These are phyloP conservation scores for Ginglymostoma cirratum DNA, from an alignment of 2,113 vertebrate species.

Conservation along the genomic window DNA sequence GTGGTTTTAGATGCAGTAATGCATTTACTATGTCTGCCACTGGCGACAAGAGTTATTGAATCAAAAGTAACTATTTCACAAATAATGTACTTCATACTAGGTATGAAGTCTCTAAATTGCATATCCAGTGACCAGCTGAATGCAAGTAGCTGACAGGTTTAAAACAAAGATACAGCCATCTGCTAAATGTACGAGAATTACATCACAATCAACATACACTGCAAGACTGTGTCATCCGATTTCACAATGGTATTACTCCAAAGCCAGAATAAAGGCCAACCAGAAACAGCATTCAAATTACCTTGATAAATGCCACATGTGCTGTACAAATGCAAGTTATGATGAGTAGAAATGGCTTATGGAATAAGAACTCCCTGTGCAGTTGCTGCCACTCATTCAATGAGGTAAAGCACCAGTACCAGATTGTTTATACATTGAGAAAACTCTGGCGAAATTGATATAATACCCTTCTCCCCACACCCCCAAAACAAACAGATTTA, in stretches of 20 bases:
- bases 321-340: neutral
- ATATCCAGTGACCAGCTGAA: neutral
- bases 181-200: neutral
- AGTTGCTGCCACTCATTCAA: neutral
- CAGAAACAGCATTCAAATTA: neutral
- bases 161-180: neutral
- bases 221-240: neutral
- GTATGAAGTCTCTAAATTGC: neutral
- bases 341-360: neutral
- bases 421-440: neutral
- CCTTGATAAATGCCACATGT: neutral
- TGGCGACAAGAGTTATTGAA: neutral
- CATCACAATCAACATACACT: neutral
- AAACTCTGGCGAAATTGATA: neutral
- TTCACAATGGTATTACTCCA: neutral
- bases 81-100: neutral
- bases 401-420: neutral
- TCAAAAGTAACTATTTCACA: neutral
- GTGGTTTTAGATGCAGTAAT: no score
- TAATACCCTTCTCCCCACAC: slow-evolving; percentile 33
- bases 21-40: neutral
- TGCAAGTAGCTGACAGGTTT: neutral
- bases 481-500: neutral
- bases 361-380: neutral
- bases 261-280: neutral